These are phyloP conservation scores for Cantharis rufa DNA, from an alignment of 2,888 invertebrate genomes.

Conservation along the genomic window DNA sequence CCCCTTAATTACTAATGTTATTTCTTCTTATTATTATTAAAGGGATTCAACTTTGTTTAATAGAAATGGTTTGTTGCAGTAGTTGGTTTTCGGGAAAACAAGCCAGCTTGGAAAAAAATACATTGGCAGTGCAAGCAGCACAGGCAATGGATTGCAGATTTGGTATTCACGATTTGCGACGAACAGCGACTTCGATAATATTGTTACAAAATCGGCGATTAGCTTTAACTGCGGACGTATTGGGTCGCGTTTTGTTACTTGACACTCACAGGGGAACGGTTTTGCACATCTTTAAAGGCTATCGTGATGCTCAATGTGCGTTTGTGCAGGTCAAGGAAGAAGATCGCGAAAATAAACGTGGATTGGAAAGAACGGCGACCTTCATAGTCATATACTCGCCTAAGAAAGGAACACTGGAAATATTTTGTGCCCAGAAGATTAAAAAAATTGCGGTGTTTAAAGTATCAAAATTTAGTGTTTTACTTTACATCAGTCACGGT, in stretches of 20 bases:
- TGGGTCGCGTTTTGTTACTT: slow-evolving; percentile 85
- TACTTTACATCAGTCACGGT: slow-evolving; percentile 80
- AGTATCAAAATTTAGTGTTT: slow-evolving; percentile 81
- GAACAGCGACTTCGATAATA: slow-evolving; percentile 75
- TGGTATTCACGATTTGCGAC: slow-evolving; percentile 77
- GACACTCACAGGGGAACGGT: slow-evolving; percentile 81
- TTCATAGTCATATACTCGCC: slow-evolving; percentile 94
- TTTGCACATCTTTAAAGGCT: slow-evolving; percentile 92
- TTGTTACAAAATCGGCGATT: slow-evolving; percentile 80
- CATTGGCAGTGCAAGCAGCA: slow-evolving; percentile 61
- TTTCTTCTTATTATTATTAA: not conserved
- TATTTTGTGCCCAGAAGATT: slow-evolving; percentile 90
- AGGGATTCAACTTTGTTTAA: not conserved
- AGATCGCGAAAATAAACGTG: slow-evolving; percentile 47
- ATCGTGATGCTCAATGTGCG: slow-evolving; percentile 92
- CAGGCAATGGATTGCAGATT: slow-evolving; percentile 79
- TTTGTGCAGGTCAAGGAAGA: slow-evolving; percentile 85
- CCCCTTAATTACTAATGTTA: no score
- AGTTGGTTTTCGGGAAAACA: slow-evolving; percentile 62
- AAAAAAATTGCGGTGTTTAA: slow-evolving; percentile 89
- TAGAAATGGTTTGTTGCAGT: slow-evolving; percentile 41
- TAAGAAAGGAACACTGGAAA: slow-evolving; percentile 88
- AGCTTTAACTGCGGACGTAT: slow-evolving; percentile 81
- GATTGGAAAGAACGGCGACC: slow-evolving; percentile 62
- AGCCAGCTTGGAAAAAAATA: slow-evolving; percentile 53